Conservation (phyloP, 2,888 invertebrate genomes). For the Athrips mouffetella region DNA sequence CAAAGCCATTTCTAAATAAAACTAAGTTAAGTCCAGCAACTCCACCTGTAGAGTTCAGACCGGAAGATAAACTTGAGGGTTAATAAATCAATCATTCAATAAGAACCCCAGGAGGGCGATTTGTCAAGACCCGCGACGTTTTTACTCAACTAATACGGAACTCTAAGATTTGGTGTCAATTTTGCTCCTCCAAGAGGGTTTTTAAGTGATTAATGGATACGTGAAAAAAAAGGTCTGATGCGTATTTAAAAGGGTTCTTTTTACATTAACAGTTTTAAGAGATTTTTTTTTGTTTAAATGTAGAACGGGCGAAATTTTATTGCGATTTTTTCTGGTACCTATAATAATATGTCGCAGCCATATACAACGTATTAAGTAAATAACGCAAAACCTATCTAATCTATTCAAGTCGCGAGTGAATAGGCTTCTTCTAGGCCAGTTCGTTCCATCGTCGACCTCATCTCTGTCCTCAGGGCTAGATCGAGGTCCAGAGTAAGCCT, state of each 20-base stretch:
- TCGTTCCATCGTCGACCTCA: no score
- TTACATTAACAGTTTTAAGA: no score
- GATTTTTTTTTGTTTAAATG: no score
- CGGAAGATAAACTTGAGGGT: constrained; percentile 34
- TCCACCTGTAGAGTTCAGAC: constrained; percentile 59
- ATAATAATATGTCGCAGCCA: no score
- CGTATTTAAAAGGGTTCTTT: not conserved
- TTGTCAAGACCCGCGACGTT: constrained; percentile 51
- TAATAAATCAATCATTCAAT: constrained; percentile 75
- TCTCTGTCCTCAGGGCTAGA: no score
- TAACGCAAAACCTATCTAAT: no score
- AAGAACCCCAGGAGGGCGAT: constrained; percentile 47
- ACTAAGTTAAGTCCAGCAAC: constrained; percentile 20
- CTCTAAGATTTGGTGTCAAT: constrained; percentile 15
- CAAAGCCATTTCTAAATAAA: not conserved
- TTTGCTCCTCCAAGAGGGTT: constrained; percentile 4
- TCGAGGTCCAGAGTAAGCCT: no score
- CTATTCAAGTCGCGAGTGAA: no score
- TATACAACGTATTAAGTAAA: no score
- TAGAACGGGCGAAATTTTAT: no score
- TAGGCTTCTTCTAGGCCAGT: no score
- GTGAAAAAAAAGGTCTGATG: not conserved
- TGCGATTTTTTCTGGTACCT: no score
- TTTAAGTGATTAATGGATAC: constrained; percentile 5
- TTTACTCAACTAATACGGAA: constrained; percentile 37